Percentiles rank a stretch among this genome's conserved stretches.
phyloP scores from a whole-genome alignment of 2,888 invertebrate species.

The Tineola bisselliella region DNA sequence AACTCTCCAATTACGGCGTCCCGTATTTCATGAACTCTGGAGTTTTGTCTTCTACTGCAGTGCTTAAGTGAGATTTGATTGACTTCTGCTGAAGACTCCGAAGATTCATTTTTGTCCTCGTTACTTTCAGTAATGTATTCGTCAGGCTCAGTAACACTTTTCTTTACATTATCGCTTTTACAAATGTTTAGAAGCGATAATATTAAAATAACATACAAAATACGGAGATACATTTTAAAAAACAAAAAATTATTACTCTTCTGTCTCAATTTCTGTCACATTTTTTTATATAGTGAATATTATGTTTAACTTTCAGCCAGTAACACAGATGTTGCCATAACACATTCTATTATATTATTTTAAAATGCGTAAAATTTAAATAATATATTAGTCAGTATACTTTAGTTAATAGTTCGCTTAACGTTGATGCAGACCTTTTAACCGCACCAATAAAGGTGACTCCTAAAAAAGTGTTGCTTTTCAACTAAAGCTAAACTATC shows the following conservation, averaged over 20 bases:
- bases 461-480: too few species aligned
- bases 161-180: constrained; percentile 40
- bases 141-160: constrained; percentile 39
- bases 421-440: too few species aligned
- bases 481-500: too few species aligned
- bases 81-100: constrained; percentile 39
- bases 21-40: constrained; percentile 44
- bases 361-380: too few species aligned
- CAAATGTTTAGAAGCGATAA: constrained; percentile 26
- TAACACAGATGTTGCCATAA: too few species aligned
- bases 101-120: constrained; percentile 42
- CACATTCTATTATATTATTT: too few species aligned
- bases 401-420: too few species aligned
- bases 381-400: too few species aligned
- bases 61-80: constrained; percentile 21
- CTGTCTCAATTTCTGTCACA: not conserved
- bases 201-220: constrained; percentile 25
- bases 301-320: not conserved
- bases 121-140: constrained; percentile 23
- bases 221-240: not conserved
- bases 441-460: too few species aligned
- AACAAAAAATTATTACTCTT: not conserved
- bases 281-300: not conserved
- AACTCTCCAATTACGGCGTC: constrained; percentile 36
- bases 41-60: constrained; percentile 37